Conservation (phyloP, 2,888 invertebrate species). For the Brachyptera putata region DNA sequence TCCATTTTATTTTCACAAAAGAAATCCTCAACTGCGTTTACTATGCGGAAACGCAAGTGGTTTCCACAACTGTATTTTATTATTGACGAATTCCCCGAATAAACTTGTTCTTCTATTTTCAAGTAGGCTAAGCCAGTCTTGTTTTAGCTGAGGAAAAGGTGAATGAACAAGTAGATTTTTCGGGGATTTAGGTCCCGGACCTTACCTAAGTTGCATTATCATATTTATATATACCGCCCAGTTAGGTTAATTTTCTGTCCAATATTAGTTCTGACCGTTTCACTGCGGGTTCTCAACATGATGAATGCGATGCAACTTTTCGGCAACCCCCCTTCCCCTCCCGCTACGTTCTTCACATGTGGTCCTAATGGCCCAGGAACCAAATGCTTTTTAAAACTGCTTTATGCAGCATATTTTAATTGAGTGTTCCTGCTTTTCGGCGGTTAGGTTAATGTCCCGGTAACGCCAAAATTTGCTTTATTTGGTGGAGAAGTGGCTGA, state of each 20-base stretch:
- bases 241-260: background rate
- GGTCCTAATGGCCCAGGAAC: background rate
- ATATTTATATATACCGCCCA: background rate
- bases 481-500: slow-evolving; percentile 9
- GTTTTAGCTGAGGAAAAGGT: slow-evolving; percentile 19
- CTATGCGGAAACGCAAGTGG: no score
- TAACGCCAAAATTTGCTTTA: slow-evolving; percentile 13
- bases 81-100: background rate
- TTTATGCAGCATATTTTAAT: background rate
- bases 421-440: background rate
- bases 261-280: slow-evolving; percentile 2
- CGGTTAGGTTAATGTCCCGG: background rate
- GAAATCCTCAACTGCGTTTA: no score
- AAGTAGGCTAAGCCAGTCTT: slow-evolving; percentile 1
- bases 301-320: background rate
- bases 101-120: slow-evolving; percentile 2
- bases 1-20: no score
- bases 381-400: slow-evolving; percentile 5
- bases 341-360: background rate
- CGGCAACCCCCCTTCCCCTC: slow-evolving; percentile 2
- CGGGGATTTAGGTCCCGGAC: slow-evolving; percentile 19
- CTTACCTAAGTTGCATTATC: slow-evolving; percentile 14
- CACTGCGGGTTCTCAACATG: slow-evolving; percentile 4
- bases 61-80: no score
- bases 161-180: slow-evolving; percentile 22